Evolutionary conservation across 2,888 invertebrate species (phyloP), one percentile per base, ranked within the genome.

Genomic region (Agriotes lineatus): DNA sequence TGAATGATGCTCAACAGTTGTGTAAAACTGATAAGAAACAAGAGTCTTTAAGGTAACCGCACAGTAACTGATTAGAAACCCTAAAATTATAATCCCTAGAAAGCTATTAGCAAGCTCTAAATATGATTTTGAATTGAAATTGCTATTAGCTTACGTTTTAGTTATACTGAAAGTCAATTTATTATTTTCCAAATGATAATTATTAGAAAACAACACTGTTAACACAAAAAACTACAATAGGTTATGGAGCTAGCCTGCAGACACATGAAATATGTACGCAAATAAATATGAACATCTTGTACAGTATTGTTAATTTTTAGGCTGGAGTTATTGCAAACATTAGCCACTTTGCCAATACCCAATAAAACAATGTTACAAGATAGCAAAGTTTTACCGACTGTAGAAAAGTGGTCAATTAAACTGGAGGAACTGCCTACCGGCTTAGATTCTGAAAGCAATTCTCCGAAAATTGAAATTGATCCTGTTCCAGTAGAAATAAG

Each of bases 361-460:
- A 97, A 97, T 84, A 96, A 95, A 85, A 96, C 96, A 0, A 92
- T 96, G 88, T 87, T 99, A 6, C 93, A 94, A 78, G 97, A 98
- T 81, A 96, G 95, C 78, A 95, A 96, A 78, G 93, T 99, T 73
- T 88, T 95, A 78, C 87, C 90, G 20, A 90, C 94, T 10, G 93
- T 98, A 16, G 92, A 96, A 80, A 90, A 91, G 75, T 97, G 97
- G 96, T 88, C 93, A 2, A 86, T 74, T 9, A 72, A 74, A 59
- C 82, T 84, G 48, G 81, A 81, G 18, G 82, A 82, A 9, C 80
- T 82, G 76, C 77, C 75, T 14, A 76, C 86, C 1, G 82, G 85
- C 0, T 83, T 84, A 19, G 79, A 81, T 80, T 80, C 85, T 61
- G 82, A 82, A 63, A 82, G 81, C 67, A 82, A 81, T 73, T 84